Base-by-base conservation (phyloP, 2,113 vertebrate species). In the Poecile atricapillus region DNA sequence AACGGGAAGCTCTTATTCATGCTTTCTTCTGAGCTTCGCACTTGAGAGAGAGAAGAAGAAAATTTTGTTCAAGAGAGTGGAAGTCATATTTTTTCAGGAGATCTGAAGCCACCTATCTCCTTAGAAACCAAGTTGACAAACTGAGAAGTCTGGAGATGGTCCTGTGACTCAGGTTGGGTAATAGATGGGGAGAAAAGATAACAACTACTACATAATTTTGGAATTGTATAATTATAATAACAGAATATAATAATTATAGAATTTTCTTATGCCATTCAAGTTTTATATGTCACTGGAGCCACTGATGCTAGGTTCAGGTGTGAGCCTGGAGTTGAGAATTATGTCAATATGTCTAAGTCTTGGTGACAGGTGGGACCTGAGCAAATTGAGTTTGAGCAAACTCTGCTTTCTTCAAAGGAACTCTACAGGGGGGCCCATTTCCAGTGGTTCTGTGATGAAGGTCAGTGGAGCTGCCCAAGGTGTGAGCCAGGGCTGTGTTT, bases 391-490 rank as follows among this genome's bases (percentile, higher is more conserved):
- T 82, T 89, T 39, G 43, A 33, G 13, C 17, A 14, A 2, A 6
- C 24, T 4, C 4, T 60, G 11, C 73, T 53, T 83, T 83, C 37
- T 53, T 89, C 46, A 6, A 23, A 53, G 41, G 8, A 44, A 8
- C 53, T 78, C 22, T 47, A 7, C 0, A 4, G 24, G 14, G 35
- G 10, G 81, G 11, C 4, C 20, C 15, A 2, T 68, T 92, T 83
- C 33, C 5, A 5, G 4, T 30, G 24, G 10, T 47, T 25, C 49
- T 41, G 28, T 74, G 71, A 18, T 5, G 4, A n/a, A 47, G 31
- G 22, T 64, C 62, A 11, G 13, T 67, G 71, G 67, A 65, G 35
- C 33, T 63, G 46, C 44, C 22, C 0, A 0, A 17, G 11, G 6
- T 1, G 0, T 63, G 64, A 64, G 37, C 44, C 17, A 49, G 44